A percentile compares a stretch with the other conserved stretches of the same genome.
These are phyloP conservation scores for Poeciliopsis infans DNA, from an alignment of 2,797 vertebrate genomes.

Conservation along the genomic window DNA sequence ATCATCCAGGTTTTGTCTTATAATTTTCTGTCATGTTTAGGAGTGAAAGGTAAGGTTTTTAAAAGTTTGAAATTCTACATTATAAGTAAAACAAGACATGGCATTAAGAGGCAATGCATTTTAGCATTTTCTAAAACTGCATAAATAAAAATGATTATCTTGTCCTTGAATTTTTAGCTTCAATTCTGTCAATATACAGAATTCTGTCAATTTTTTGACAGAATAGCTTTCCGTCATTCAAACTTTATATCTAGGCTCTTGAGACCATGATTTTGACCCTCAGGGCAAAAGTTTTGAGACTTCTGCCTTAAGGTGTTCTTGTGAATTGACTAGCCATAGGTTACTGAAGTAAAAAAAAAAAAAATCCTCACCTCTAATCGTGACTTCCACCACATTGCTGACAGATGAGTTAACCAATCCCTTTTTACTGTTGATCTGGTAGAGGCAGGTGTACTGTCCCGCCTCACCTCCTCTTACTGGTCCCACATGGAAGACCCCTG, in stretches of 20 bases:
- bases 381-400: constrained; percentile 68
- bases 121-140: background rate
- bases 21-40: background rate
- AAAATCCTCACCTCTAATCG: constrained; percentile 60
- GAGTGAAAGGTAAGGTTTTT: background rate
- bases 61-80: background rate
- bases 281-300: background rate
- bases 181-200: background rate
- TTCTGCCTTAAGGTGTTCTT: background rate
- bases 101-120: background rate
- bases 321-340: background rate
- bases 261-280: background rate
- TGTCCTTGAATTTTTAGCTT: background rate
- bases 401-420: constrained; percentile 63
- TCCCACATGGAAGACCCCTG: constrained; percentile 65
- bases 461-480: constrained; percentile 59
- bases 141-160: background rate
- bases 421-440: constrained; percentile 52
- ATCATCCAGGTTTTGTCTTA: background rate
- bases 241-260: background rate
- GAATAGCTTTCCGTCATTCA: background rate
- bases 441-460: constrained; percentile 75
- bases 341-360: background rate
- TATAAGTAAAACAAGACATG: background rate
- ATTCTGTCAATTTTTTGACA: too few relatives aligned